Evolutionary conservation across 2,113 vertebrate genomes (phyloP), one percentile per base, ranked within the genome.

Genomic region (Cyanistes caeruleus): DNA sequence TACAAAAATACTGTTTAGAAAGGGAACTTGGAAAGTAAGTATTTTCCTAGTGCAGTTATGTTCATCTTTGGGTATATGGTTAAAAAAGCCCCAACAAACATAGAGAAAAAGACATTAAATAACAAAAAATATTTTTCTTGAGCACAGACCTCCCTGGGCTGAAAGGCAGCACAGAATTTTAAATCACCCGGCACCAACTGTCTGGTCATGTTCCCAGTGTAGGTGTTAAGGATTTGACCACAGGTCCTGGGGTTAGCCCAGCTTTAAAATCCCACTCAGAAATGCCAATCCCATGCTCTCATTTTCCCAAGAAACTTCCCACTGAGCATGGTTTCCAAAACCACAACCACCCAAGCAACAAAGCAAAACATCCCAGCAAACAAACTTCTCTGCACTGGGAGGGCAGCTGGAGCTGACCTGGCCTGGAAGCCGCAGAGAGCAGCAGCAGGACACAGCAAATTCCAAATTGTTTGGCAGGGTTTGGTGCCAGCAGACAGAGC

Each of bases 341-440:
- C 95, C 87, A 52, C 89, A 92, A 51, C 95, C 91, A 87, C 55
- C 91, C 84, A 77, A 95, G 94, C 95, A 95, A 95, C 96, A 52
- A 39, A 73, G 90, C 93, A 89, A 94, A 97, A 94, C 90, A 96
- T 14, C 49, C 76, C 88, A 86, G 86, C 93, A 96, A 95, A 95
- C 94, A 95, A 82, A 95, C 9, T 78, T 81, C 39, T 33, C 48
- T 75, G 72, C 68, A 15, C 8, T 3, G 62, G 73, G 64, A 81
- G 86, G 76, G 64, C 90, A 75, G 63, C 31, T n/a, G 19, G 76
- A 73, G 60, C 48, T 74, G 23, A 18, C 68, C 80, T 63, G 68
- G 78, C 75, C 78, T 15, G 37, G 58, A 10, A 65, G 62, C 64
- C 59, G 78, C 82, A 35, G 82, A 44, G 84, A 69, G 59, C 83